Evolutionary conservation across 2,888 invertebrate genomes (phyloP).

Genomic region (Epirrhoe tristata): DNA sequence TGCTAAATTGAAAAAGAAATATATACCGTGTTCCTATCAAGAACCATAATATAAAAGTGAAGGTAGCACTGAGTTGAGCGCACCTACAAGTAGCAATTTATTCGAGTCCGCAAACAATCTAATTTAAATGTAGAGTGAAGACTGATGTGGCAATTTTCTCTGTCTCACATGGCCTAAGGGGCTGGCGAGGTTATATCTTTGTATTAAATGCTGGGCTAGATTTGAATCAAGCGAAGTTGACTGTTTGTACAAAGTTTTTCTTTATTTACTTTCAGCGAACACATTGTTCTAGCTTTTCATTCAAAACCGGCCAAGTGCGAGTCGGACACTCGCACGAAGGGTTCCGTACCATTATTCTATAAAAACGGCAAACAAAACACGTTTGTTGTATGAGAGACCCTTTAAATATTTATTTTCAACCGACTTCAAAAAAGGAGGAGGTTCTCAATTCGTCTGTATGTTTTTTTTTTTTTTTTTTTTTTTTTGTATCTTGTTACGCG

Average conservation of each 20-base stretch:
- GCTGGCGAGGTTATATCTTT: conserved; percentile 31
- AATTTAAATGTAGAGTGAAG: conserved; percentile 68
- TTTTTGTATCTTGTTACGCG: too few species aligned
- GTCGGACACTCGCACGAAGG: too few species aligned
- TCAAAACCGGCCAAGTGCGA: too few species aligned
- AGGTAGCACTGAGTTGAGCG: conserved; percentile 36
- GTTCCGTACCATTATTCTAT: too few species aligned
- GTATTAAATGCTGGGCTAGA: conserved; percentile 27
- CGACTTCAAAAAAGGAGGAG: too few species aligned
- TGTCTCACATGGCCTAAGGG: conserved; percentile 61
- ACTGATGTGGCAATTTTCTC: conserved; percentile 69
- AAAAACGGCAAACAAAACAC: too few species aligned
- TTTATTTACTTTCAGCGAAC: neutral
- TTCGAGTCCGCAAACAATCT: conserved; percentile 69
- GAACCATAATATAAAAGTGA: conserved; percentile 27
- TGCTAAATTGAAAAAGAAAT: conserved; percentile 8
- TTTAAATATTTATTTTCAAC: too few species aligned
- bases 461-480: too few species aligned
- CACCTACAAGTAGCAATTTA: conserved; percentile 62
- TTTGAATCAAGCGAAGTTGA: conserved; percentile 21
- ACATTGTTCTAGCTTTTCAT: neutral
- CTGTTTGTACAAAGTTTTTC: conserved; percentile 5
- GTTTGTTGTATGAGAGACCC: too few species aligned
- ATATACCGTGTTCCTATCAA: conserved; percentile 9
- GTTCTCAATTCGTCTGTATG: too few species aligned